Evolutionary conservation across 2,797 vertebrate species (phyloP), one percentile per base, ranked within the genome.

Genomic region (Typhlichthys subterraneus): DNA sequence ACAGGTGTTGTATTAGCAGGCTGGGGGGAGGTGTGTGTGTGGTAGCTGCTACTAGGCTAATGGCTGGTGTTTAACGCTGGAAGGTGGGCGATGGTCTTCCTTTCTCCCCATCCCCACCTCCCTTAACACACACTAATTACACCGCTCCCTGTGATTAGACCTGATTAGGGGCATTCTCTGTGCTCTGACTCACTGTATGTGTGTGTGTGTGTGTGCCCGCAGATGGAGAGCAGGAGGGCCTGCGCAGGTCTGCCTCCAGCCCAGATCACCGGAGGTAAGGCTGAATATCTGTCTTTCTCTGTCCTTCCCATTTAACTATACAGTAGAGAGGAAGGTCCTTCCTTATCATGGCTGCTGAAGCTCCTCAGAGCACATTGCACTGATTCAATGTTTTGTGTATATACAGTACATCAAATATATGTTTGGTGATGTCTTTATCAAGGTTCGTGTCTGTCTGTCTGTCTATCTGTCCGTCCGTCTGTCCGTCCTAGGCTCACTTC

Each of bases 201-300:
- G 38, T 55, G 45, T 14, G n/a, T 49, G 19, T 55, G 29, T 71
- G 54, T 23, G 54, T 46, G 58, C 53, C 29, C 61, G 9, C 71
- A 93, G 92, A 92, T 42, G 84, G 76, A 17, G 89, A 92, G n/a
- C 88, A 87, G 74, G 90, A 92, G 3, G 71, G 85, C 23, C 75
- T 92, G 14, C 77, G 73, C 72, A 88, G 90, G 76, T 93, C 91
- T 49, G 86, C 89, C 45, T 92, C 92, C 69, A 93, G 92, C 67
- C 91, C 92, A 0, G 85, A 92, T 77, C 91, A 89, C 77, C 88
- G 88, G 90, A 93, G 92, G 93, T 93, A 66, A 75, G 64, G 63
- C 1, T 47, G 19, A 13, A 17, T 8, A 31, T 33, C 14, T 7
- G 31, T 13, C 8, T 50, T 12, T 5, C 45, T n/a, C 45, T 9